phyloP scores from a whole-genome alignment of 2,113 vertebrate species.

The Micromys minutus region DNA sequence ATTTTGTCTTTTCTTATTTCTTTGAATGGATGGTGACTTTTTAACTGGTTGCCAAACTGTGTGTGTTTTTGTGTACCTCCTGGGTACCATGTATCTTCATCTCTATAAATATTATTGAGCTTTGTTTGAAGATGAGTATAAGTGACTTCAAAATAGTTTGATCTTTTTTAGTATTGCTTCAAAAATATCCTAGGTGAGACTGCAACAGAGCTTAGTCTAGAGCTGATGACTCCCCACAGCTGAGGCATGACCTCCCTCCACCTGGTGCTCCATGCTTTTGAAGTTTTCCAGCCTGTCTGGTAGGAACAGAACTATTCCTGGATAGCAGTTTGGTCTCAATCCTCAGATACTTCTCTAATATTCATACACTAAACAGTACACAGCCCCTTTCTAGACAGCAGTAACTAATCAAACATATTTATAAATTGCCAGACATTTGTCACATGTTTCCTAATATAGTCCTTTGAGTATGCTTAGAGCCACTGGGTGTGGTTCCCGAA shows the following conservation, averaged over 20 bases:
- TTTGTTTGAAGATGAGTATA: background rate
- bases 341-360: background rate
- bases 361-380: background rate
- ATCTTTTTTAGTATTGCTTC: slow-evolving; percentile 42
- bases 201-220: background rate
- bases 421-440: slow-evolving; percentile 63
- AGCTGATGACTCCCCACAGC: background rate
- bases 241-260: background rate
- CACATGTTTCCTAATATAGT: slow-evolving; percentile 56
- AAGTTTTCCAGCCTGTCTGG: background rate
- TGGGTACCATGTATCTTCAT: background rate
- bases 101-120: slow-evolving; percentile 9
- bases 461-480: slow-evolving; percentile 37
- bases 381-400: slow-evolving; percentile 1
- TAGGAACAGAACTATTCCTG: background rate
- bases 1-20: background rate
- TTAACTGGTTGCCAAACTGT: background rate
- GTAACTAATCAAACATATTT: slow-evolving; percentile 63
- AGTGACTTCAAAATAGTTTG: slow-evolving; percentile 40
- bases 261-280: background rate
- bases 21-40: background rate
- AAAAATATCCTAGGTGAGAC: slow-evolving; percentile 1
- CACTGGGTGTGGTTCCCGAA: slow-evolving; percentile 51
- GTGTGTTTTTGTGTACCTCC: background rate
- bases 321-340: background rate